phyloP scores from a whole-genome alignment of 2,888 invertebrate species.

The Platynereis dumerilii region DNA sequence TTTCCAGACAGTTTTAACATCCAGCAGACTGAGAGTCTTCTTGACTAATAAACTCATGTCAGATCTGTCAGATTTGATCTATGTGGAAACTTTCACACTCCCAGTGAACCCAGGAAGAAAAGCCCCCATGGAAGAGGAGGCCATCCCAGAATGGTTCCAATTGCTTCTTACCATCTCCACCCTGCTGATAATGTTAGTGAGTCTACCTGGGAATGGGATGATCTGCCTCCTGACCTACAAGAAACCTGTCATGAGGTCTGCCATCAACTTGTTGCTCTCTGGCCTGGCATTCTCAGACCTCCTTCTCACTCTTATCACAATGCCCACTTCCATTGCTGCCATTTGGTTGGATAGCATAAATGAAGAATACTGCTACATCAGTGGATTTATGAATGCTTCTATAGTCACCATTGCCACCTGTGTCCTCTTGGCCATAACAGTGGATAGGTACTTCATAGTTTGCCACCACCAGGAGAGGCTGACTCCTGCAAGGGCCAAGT shows the following conservation, averaged over 20 bases:
- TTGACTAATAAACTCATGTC: too few species aligned
- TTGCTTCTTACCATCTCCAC: neutral
- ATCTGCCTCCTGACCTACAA: constrained; percentile 50
- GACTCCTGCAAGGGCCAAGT: constrained; percentile 39
- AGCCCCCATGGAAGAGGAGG: too few species aligned
- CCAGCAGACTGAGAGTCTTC: too few species aligned
- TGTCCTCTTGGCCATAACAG: constrained; percentile 48
- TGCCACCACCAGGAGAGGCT: constrained; percentile 46
- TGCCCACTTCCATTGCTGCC: constrained; percentile 41
- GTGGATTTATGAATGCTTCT: constrained; percentile 43
- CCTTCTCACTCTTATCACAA: constrained; percentile 40
- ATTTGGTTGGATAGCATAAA: constrained; percentile 26
- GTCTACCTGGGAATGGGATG: constrained; percentile 46
- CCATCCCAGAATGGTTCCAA: neutral
- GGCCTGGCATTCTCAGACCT: constrained; percentile 51
- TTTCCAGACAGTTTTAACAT: too few species aligned
- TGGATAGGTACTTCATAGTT: constrained; percentile 52
- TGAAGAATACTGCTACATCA: constrained; percentile 9
- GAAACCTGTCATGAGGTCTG: constrained; percentile 54
- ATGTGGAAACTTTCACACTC: too few species aligned
- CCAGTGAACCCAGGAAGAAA: too few species aligned
- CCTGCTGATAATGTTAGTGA: constrained; percentile 33
- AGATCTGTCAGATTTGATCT: too few species aligned
- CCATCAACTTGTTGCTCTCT: constrained; percentile 54
- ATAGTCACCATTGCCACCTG: constrained; percentile 44